phyloP scores from a whole-genome alignment of 2,888 invertebrate genomes.

The Drosophila merina region DNA sequence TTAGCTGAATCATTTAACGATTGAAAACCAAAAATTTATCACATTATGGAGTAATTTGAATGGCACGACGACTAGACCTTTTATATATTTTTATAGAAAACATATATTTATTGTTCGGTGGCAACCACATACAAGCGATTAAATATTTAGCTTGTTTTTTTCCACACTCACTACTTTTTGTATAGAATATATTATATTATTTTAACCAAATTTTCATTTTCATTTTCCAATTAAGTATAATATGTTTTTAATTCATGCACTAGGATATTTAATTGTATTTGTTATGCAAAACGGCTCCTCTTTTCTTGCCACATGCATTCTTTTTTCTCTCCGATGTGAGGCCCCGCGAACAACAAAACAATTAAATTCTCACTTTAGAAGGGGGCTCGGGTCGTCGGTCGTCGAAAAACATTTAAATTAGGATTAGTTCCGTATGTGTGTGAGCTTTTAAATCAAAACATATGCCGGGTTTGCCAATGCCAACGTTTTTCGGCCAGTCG shows the following conservation, averaged over 20 bases:
- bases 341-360: conserved; percentile 42
- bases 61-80: background rate
- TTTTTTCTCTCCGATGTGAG: conserved; percentile 27
- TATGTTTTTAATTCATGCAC: conserved; percentile 58
- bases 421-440: conserved; percentile 64
- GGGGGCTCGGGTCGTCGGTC: background rate
- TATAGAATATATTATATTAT: conserved; percentile 38
- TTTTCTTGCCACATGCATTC: conserved; percentile 19
- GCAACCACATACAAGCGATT: conserved; percentile 32
- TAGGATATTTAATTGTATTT: conserved; percentile 62
- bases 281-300: conserved; percentile 57
- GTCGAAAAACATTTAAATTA: conserved; percentile 65
- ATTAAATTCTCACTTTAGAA: conserved; percentile 58
- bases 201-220: conserved; percentile 49
- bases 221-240: conserved; percentile 62
- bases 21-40: conserved; percentile 12
- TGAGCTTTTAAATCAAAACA: conserved; percentile 67
- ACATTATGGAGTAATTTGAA: conserved; percentile 9
- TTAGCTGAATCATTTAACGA: conserved; percentile 17
- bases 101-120: conserved; percentile 11
- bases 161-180: background rate
- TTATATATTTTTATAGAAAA: background rate
- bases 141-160: conserved; percentile 29
- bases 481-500: conserved; percentile 48
- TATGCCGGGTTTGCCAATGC: conserved; percentile 59